Conservation (phyloP, 92 coral and sea anemone species). For the Blastomussa wellsi region DNA sequence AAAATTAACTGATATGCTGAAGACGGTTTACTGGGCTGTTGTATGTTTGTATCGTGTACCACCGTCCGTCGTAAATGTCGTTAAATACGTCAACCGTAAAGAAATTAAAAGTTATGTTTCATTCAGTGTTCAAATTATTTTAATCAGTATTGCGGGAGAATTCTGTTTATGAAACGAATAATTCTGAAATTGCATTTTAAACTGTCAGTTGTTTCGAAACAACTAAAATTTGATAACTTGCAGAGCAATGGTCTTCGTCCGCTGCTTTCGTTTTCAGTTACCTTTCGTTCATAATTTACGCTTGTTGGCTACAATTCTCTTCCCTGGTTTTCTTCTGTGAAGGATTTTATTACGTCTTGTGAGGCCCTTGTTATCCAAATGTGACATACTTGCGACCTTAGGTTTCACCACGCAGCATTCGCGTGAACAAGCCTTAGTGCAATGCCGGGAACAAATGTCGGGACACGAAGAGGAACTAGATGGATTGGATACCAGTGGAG, state of each 20-base stretch:
- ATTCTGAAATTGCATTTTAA: background rate
- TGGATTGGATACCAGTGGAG: constrained; percentile 44
- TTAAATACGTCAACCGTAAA: background rate
- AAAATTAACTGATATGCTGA: background rate
- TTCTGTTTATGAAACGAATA: background rate
- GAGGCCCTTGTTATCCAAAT: background rate
- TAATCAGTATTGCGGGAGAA: background rate
- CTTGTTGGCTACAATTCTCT: background rate
- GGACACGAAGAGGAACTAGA: constrained; percentile 66
- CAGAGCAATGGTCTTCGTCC: background rate
- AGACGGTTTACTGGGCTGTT: constrained; percentile 6
- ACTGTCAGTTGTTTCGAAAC: background rate
- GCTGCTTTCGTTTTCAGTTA: background rate
- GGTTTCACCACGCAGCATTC: constrained; percentile 66
- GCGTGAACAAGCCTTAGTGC: constrained; percentile 78
- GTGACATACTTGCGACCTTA: constrained; percentile 1
- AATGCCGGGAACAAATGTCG: constrained; percentile 66
- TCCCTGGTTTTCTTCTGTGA: constrained; percentile 23
- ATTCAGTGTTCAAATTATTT: background rate
- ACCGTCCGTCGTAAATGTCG: background rate
- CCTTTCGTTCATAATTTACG: background rate
- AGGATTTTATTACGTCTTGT: constrained; percentile 12
- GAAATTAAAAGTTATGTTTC: background rate
- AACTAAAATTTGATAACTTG: background rate
- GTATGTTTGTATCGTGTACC: background rate